Evolutionary conservation across 1,140 invertebrate species (phyloP), one percentile per base, ranked within the genome.

Genomic region (Diachasmimorpha longicaudata): DNA sequence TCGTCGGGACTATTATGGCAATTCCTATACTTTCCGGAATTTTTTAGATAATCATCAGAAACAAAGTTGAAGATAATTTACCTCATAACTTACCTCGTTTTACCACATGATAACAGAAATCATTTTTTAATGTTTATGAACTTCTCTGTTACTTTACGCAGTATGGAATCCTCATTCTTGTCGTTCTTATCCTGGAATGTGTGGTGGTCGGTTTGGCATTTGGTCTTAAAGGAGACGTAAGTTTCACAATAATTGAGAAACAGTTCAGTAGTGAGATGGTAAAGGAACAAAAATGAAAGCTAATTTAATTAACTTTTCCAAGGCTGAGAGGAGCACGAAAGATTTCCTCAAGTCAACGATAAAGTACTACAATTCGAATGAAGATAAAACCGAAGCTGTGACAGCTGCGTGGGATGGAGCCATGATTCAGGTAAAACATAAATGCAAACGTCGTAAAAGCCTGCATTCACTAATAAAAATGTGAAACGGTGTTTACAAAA

Each of bases 111-210:
- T n/a, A n/a, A n/a, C n/a, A n/a, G n/a, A n/a, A n/a, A n/a, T n/a
- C n/a, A 39, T 16, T 9, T 19, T 58, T 68, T 3, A 37, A 68
- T n/a, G 9, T 23, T 23, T 9, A 48, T 42, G 46, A 31, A 23
- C 16, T 36, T 74, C 5, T 70, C 6, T 25, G 21, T 37, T 66
- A 44, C 21, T 72, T 77, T 90, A 52, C 90, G 11, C 83, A 93
- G 92, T 96, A 95, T 84, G 94, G 93, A 75, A 89, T 94, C 73
- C 92, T 94, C 77, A 90, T 95, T 81, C 89, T 95, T 14, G 78
- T 94, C 14, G 92, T 95, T 79, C 86, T 95, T 78, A 86, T 93
- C 48, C 88, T 94, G 78, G 93, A 95, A 87, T 91, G 95, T 74
- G 91, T 93, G 16, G 93, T 91, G 72, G 93, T 92, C 48, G 92